Conservation (phyloP, 2,113 vertebrate species). For the Pelmatolapia mariae region DNA sequence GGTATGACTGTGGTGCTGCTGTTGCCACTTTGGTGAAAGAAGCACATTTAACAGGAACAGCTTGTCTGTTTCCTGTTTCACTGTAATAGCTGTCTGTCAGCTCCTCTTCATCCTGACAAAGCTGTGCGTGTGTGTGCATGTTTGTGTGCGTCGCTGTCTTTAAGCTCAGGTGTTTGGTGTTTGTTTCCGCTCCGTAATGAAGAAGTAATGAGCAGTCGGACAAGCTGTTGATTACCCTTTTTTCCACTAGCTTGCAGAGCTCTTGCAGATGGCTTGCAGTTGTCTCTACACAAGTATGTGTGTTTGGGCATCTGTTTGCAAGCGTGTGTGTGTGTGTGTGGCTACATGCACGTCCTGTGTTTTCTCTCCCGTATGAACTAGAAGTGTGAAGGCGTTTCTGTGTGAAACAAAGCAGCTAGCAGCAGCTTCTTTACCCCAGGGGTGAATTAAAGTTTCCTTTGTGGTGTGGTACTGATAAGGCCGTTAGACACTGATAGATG, state of each 20-base stretch:
- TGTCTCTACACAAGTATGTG: slow-evolving; percentile 11
- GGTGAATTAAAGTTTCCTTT: slow-evolving; percentile 38
- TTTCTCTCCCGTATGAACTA: background rate
- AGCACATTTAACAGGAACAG: background rate
- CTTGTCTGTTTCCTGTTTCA: background rate
- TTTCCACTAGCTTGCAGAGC: slow-evolving; percentile 6
- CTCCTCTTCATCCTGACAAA: background rate
- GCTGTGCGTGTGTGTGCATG: background rate
- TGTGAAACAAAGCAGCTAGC: slow-evolving; percentile 16
- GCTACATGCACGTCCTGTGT: background rate
- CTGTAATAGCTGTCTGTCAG: slow-evolving; percentile 2
- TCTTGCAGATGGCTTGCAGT: slow-evolving; percentile 36
- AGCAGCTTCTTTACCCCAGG: background rate
- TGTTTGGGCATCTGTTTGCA: background rate
- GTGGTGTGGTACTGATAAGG: slow-evolving; percentile 44
- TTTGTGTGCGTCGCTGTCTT: background rate
- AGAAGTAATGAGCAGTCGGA: slow-evolving; percentile 50
- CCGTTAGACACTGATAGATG: slow-evolving; percentile 57
- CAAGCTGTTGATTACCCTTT: slow-evolving; percentile 53
- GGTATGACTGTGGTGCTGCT: background rate
- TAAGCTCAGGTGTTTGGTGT: slow-evolving; percentile 27
- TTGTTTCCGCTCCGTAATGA: slow-evolving; percentile 49
- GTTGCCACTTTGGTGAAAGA: background rate
- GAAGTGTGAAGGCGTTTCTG: background rate
- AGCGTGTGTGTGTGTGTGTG: background rate